phyloP scores from a whole-genome alignment of 2,888 invertebrate species.

The Microdon myrmicae region DNA sequence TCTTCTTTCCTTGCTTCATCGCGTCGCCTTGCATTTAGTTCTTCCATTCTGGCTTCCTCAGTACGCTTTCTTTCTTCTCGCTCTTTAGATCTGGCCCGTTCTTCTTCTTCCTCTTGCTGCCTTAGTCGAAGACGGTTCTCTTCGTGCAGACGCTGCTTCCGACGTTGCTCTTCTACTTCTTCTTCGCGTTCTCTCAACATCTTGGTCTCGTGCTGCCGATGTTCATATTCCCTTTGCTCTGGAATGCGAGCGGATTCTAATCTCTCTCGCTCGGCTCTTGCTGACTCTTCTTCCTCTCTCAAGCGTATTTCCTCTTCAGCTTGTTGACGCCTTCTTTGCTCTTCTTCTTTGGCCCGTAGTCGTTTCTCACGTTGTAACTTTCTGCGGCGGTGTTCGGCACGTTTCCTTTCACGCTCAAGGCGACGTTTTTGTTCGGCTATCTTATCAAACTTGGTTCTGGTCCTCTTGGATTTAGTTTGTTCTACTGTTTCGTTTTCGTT shows the following conservation, averaged over 20 bases:
- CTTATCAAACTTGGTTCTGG: constrained; percentile 24
- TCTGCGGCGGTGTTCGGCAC: constrained; percentile 41
- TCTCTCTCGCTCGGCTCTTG: constrained; percentile 36
- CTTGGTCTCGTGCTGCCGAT: constrained; percentile 52
- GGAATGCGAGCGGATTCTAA: constrained; percentile 16
- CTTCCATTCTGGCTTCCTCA: no score
- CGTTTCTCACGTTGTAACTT: constrained; percentile 21
- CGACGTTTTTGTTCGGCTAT: constrained; percentile 29
- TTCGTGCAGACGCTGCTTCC: constrained; percentile 48
- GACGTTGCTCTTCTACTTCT: constrained; percentile 13
- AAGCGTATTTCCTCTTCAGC: constrained; percentile 1
- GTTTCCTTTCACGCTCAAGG: constrained; percentile 40
- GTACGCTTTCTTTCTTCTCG: constrained; percentile 58
- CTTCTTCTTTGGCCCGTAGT: constrained; percentile 45
- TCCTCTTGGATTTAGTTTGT: constrained; percentile 15
- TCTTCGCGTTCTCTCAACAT: constrained; percentile 33
- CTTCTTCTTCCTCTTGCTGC: constrained; percentile 56
- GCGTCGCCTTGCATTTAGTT: no score
- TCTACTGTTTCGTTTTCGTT: constrained; percentile 43
- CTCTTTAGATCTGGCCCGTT: constrained; percentile 55
- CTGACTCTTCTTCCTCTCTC: constrained; percentile 14
- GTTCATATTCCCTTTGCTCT: constrained; percentile 41
- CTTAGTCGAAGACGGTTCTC: constrained; percentile 54
- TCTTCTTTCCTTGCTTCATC: constrained; percentile 56
- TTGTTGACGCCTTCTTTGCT: constrained; percentile 39